Percentiles rank a stretch among this genome's conserved stretches.
phyloP scores from a whole-genome alignment of 1,140 invertebrate species.

The Ostrea denselamellosa region DNA sequence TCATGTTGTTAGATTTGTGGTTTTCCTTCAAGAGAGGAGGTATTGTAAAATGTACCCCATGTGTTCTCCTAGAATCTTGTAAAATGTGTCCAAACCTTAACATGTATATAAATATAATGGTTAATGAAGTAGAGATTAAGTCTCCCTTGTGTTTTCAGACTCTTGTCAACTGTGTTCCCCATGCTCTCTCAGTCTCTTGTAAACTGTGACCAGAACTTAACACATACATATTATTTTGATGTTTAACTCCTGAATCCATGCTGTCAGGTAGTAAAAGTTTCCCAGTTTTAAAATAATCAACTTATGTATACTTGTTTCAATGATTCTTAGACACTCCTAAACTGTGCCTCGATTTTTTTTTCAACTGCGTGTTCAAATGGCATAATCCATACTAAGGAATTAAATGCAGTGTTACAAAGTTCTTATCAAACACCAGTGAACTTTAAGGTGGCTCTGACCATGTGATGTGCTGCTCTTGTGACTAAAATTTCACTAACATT shows the following conservation, averaged over 20 bases:
- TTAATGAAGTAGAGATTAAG: background rate
- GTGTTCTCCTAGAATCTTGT: background rate
- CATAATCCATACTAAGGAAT: too few relatives aligned
- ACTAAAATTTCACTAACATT: slow-evolving; percentile 29
- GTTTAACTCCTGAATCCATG: background rate
- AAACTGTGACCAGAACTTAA: background rate
- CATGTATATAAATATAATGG: background rate
- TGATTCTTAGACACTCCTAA: too few relatives aligned
- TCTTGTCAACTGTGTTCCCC: background rate
- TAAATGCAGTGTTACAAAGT: too few relatives aligned
- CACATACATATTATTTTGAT: background rate
- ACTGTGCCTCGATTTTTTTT: too few relatives aligned
- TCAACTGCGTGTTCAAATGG: too few relatives aligned
- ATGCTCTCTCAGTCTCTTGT: background rate
- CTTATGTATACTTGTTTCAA: too few relatives aligned
- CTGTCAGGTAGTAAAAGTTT: background rate
- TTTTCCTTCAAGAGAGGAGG: slow-evolving; percentile 6
- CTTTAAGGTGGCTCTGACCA: background rate
- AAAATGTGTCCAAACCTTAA: background rate
- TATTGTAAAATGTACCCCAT: background rate
- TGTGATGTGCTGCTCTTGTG: slow-evolving; percentile 4
- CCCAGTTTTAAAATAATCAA: background rate
- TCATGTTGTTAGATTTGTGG: background rate
- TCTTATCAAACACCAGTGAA: too few relatives aligned
- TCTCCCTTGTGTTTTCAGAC: too few relatives aligned